Percentiles rank a stretch among this genome's conserved stretches.
phyloP scores from a whole-genome alignment of 2,888 invertebrate genomes.

The Lucinisca nassula region DNA sequence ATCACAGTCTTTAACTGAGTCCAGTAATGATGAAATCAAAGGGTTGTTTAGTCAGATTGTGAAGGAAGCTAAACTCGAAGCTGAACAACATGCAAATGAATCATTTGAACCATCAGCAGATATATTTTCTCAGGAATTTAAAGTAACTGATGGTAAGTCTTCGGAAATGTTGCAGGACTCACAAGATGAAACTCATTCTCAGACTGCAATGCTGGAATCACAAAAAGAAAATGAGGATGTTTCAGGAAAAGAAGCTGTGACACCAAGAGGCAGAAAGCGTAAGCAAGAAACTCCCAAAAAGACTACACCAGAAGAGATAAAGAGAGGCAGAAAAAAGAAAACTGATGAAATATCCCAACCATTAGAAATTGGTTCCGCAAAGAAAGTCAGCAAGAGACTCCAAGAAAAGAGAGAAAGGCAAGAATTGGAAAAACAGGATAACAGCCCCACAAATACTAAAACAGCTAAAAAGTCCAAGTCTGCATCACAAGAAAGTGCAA shows the following conservation, averaged over 20 bases:
- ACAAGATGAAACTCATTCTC: neutral
- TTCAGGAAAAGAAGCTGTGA: neutral
- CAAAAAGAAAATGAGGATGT: neutral
- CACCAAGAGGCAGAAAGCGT: constrained; percentile 55
- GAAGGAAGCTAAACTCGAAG: neutral
- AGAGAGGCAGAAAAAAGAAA: constrained; percentile 28
- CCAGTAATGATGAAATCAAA: neutral
- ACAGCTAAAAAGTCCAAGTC: neutral
- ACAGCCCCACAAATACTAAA: neutral
- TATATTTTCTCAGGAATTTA: neutral
- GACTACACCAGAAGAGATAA: constrained; percentile 55
- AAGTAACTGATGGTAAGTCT: neutral
- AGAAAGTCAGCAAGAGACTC: constrained; percentile 27
- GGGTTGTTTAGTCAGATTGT: constrained; percentile 5
- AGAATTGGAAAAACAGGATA: neutral
- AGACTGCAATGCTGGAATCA: neutral
- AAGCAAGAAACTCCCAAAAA: constrained; percentile 77
- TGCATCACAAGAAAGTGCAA: neutral
- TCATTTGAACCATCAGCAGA: neutral
- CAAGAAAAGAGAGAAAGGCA: constrained; percentile 26
- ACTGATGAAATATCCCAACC: neutral
- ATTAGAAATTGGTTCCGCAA: neutral
- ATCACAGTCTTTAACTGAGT: neutral
- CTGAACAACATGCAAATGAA: neutral
- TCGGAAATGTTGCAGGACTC: neutral